phyloP scores from a whole-genome alignment of 2,797 vertebrate genomes.

The Australoheros facetus region DNA sequence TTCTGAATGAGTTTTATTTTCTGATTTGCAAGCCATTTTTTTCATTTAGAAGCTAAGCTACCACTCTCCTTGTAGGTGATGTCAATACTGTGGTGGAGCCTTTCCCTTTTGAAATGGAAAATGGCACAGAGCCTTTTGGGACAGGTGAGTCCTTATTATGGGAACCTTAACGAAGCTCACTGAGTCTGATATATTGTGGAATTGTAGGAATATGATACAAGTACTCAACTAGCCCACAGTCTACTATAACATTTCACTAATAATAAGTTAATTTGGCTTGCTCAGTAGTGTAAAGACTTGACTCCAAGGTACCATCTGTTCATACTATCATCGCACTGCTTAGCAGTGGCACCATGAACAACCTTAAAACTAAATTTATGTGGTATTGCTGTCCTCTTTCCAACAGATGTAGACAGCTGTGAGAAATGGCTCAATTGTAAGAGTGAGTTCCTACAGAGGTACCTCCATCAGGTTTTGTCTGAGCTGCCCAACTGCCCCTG shows the following conservation, averaged over 20 bases:
- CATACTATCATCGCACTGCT: background rate
- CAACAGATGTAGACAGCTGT: slow-evolving; percentile 90
- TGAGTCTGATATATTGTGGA: background rate
- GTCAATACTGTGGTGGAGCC: slow-evolving; percentile 75
- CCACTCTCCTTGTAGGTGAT: slow-evolving; percentile 67
- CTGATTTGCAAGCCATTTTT: background rate
- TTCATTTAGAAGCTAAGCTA: background rate
- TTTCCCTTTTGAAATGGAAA: slow-evolving; percentile 83
- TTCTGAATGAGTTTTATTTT: background rate
- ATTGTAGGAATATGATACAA: background rate
- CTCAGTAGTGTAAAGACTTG: background rate
- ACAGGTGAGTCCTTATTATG: slow-evolving; percentile 79
- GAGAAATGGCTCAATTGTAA: slow-evolving; percentile 96
- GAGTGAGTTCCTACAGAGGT: slow-evolving; percentile 90
- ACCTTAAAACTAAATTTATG: background rate
- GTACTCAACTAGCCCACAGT: background rate
- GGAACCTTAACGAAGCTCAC: background rate
- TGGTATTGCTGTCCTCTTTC: slow-evolving; percentile 3
- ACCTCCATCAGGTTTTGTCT: slow-evolving; percentile 85
- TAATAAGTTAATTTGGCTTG: background rate
- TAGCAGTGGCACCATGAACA: background rate
- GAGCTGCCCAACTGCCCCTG: slow-evolving; percentile 94
- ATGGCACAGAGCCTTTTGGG: slow-evolving; percentile 84
- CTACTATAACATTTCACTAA: background rate
- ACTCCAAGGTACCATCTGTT: background rate